Evolutionary conservation across 2,797 vertebrate species (phyloP).

Genomic region (Schizothorax lantsangensis): DNA sequence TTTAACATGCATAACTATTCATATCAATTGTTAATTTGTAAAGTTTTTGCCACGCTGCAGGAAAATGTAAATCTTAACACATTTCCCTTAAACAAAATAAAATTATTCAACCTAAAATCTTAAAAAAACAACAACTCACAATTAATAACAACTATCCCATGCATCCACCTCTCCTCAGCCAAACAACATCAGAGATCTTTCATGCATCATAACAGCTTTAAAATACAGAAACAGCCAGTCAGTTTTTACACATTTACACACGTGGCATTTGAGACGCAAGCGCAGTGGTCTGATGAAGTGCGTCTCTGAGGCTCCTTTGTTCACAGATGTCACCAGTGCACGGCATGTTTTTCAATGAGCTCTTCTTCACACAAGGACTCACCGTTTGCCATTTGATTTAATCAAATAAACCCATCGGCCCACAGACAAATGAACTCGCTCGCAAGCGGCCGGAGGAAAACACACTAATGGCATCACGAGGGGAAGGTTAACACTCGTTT

Average conservation of each 20-base stretch:
- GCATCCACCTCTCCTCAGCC: too few species aligned
- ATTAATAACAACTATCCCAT: too few species aligned
- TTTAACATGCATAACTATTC: too few species aligned
- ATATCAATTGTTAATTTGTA: too few species aligned
- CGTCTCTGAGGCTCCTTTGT: constrained; percentile 48
- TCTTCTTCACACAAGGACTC: constrained; percentile 48
- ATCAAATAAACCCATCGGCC: constrained; percentile 11
- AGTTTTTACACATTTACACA: too few species aligned
- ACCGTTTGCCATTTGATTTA: constrained; percentile 9
- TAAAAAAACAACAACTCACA: too few species aligned
- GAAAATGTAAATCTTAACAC: too few species aligned
- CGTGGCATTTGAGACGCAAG: constrained; percentile 29
- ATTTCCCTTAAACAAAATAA: too few species aligned
- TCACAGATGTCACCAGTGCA: constrained; percentile 58
- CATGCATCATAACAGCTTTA: background rate
- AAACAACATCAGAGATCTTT: too few species aligned
- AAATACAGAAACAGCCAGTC: background rate
- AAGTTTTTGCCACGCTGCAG: too few species aligned
- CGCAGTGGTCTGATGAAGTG: constrained; percentile 23
- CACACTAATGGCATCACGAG: constrained; percentile 16
- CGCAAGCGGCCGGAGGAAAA: background rate
- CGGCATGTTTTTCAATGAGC: constrained; percentile 63
- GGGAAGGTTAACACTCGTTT: constrained; percentile 1
- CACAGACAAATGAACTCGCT: background rate
- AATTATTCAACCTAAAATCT: too few species aligned